Base-by-base conservation (phyloP, 92 coral and sea anemone genomes). In the Actinostola sp. region DNA sequence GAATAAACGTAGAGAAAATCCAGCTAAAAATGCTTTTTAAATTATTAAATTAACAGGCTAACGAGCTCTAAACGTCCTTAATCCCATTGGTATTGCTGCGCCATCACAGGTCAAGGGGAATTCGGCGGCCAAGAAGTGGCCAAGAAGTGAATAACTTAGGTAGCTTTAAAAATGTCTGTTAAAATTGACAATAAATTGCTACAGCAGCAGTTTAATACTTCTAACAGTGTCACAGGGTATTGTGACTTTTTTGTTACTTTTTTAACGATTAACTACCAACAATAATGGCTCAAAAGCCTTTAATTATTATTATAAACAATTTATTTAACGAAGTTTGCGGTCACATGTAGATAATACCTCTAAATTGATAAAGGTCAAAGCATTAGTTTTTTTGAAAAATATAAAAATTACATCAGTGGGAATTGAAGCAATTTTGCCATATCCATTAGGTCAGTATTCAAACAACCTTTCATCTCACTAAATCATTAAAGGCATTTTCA, bases 181-280 rank as follows among this genome's bases (percentile, higher is more conserved):
- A 57, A 57, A 28, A 57, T 30, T 1, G 39, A 57, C 38, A 12
- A 5, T 12, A 26, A 57, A 57, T 12, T 27, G 36, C 63, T 57
- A 21, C 27, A 2, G 21, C 11, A n/a, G 59, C 21, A 8, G 9
- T 2, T 62, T 62, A 38, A n/a, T 25, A 62, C 16, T 15, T 28
- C 66, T 60, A 38, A 62, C 68, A 62, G 24, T 62, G 68, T 62
- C 68, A 62, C 68, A 62, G 68, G 24, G 68, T 41, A 62, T 34
- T 62, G 68, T 62, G 68, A 62, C 68, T 6, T 20, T n/a, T n/a
- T n/a, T 7, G 50, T 27, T 54, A 54, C 61, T 24, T 54, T 27
- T 27, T 54, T 57, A 24, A 57, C 2, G 36, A 5, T 57, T 26
- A 30, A 57, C 25, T 27, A 7, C 5, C 11, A 57, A 5, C 2